A percentile compares a stretch with the other conserved stretches of the same genome.
These are phyloP conservation scores for Charanyca ferruginea DNA, from an alignment of 2,888 invertebrate genomes.

Conservation along the genomic window DNA sequence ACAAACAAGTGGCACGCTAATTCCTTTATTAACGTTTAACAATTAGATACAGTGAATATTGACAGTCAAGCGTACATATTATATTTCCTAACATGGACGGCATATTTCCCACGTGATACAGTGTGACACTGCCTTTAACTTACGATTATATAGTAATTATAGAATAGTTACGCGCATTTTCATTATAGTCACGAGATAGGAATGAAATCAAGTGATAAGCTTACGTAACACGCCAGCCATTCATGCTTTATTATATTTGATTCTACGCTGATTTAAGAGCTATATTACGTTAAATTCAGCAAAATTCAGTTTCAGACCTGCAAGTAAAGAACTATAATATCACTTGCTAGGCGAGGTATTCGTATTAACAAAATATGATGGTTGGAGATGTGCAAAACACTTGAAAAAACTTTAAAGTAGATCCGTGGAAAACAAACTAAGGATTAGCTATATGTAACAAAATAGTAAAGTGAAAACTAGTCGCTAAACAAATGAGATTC, in stretches of 20 bases:
- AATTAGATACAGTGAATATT: slow-evolving; percentile 63
- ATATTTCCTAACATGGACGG: slow-evolving; percentile 68
- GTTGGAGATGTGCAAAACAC: no score
- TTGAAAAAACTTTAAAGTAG: no score
- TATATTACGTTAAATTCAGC: no score
- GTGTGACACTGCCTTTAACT: slow-evolving; percentile 68
- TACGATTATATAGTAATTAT: slow-evolving; percentile 68
- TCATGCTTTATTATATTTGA: slow-evolving; percentile 55
- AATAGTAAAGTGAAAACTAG: no score
- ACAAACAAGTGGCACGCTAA: slow-evolving; percentile 60
- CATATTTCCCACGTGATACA: slow-evolving; percentile 76
- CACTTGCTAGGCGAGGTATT: no score
- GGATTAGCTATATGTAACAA: no score
- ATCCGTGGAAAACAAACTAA: no score
- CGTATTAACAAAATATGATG: no score
- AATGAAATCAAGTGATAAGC: slow-evolving; percentile 68
- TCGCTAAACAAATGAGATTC: no score
- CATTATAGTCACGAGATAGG: slow-evolving; percentile 69
- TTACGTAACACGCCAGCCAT: slow-evolving; percentile 63
- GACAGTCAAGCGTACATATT: slow-evolving; percentile 57
- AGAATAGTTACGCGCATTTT: slow-evolving; percentile 56
- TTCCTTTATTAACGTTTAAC: slow-evolving; percentile 64
- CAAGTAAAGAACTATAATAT: no score
- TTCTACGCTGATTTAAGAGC: slow-evolving; percentile 33
- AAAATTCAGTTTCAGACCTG: no score